Conservation (phyloP, 2,113 vertebrate genomes). For the Chlorodrepanis virens region DNA sequence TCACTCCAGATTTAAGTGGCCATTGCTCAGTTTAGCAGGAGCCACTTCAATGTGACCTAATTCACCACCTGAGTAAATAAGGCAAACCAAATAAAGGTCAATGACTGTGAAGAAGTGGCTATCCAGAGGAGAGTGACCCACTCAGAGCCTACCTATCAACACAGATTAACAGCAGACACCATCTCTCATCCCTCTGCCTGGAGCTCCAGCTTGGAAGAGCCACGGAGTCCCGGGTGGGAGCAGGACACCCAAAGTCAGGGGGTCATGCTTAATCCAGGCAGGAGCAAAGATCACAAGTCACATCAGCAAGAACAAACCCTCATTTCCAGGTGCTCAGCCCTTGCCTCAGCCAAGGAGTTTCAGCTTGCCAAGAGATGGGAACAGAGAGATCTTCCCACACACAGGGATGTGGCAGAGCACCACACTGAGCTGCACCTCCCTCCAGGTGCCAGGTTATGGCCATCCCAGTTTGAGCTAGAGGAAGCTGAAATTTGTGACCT, state of each 20-base stretch:
- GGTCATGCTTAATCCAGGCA: not conserved
- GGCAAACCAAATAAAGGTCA: conserved; percentile 35
- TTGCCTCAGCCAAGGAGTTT: not conserved
- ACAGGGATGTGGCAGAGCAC: fast-evolving
- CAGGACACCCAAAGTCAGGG: not conserved
- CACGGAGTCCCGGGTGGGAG: not conserved
- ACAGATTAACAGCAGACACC: not conserved
- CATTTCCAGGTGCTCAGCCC: not conserved
- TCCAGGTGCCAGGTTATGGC: not conserved
- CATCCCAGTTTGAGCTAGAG: not conserved
- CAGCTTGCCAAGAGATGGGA: not conserved
- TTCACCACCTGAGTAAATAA: conserved; percentile 8
- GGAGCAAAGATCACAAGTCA: not conserved
- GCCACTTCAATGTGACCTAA: not conserved
- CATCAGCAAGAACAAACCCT: not conserved
- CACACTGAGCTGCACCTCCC: not conserved
- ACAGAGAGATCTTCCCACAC: not conserved
- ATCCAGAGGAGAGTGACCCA: not conserved
- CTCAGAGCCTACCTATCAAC: not conserved
- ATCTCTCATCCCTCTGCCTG: not conserved
- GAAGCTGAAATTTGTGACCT: not conserved
- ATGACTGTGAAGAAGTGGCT: not conserved
- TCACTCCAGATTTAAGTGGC: conserved; percentile 25
- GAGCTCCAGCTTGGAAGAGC: not conserved
- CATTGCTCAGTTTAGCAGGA: conserved; percentile 6